phyloP scores from a whole-genome alignment of 2,797 vertebrate species.

The Xyrichtys novacula region DNA sequence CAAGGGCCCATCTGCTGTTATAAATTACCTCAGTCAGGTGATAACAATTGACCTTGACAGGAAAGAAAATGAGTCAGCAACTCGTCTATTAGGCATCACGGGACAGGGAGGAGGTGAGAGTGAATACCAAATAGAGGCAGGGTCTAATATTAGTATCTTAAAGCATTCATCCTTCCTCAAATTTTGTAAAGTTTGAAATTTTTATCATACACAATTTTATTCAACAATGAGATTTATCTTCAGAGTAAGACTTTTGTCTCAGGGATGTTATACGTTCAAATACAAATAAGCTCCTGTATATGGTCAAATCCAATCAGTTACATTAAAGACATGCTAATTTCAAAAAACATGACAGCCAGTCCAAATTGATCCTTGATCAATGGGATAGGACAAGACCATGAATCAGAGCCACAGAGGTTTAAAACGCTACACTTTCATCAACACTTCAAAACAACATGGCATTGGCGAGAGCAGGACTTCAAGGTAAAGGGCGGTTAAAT shows the following conservation, averaged over 20 bases:
- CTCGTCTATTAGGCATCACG: slow-evolving; percentile 4
- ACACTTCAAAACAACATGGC: not conserved
- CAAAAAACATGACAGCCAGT: not conserved
- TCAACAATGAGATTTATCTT: no score
- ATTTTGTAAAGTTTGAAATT: no score
- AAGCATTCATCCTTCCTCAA: not conserved
- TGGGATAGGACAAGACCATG: not conserved
- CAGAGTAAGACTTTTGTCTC: no score
- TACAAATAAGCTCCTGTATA: not conserved
- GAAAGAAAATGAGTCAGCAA: slow-evolving; percentile 49
- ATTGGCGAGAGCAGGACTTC: not conserved
- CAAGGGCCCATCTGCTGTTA: slow-evolving; percentile 39
- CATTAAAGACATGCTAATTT: not conserved
- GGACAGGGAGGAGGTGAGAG: slow-evolving; percentile 20
- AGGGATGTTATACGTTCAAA: no score
- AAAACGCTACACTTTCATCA: not conserved
- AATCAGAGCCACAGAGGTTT: slow-evolving; percentile 14
- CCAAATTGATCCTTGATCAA: slow-evolving; percentile 10
- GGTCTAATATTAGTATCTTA: not conserved
- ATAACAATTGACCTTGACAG: slow-evolving; percentile 63
- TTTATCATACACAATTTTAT: no score
- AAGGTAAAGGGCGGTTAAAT: slow-evolving; percentile 8
- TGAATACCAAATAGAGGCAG: slow-evolving; percentile 32
- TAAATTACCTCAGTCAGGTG: slow-evolving; percentile 49
- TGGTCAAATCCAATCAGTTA: not conserved